Conservation (phyloP, 2,113 vertebrate species). For the Poeciliopsis retropinna region DNA sequence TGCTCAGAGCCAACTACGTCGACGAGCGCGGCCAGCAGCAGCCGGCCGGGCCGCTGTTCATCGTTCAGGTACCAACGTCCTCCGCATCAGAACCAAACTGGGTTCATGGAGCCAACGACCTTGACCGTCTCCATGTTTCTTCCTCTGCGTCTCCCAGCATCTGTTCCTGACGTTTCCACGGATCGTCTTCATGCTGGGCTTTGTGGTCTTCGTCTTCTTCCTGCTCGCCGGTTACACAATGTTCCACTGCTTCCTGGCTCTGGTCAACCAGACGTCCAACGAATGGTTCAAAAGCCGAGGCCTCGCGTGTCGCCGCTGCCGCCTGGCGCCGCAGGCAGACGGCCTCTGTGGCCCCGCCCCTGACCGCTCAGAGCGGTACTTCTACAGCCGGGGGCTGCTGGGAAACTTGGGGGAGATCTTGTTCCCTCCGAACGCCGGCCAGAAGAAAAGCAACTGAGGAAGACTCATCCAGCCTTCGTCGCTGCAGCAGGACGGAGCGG, state of each 20-base stretch:
- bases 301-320: slow-evolving; percentile 71
- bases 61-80: slow-evolving; percentile 83
- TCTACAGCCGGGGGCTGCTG: slow-evolving; percentile 84
- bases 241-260: slow-evolving; percentile 84
- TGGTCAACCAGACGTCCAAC: slow-evolving; percentile 91
- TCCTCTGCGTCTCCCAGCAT: slow-evolving; percentile 77
- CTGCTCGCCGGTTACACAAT: slow-evolving; percentile 86
- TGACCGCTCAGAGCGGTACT: slow-evolving; percentile 71
- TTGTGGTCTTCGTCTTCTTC: slow-evolving; percentile 85
- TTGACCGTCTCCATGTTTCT: not conserved
- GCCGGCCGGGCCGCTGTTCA: slow-evolving; percentile 76
- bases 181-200: slow-evolving; percentile 93
- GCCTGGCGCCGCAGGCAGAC: slow-evolving; percentile 48
- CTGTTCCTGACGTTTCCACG: slow-evolving; percentile 94
- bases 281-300: slow-evolving; percentile 88
- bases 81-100: not conserved
- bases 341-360: slow-evolving; percentile 36
- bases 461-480: not conserved
- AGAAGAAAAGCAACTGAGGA: slow-evolving; percentile 61
- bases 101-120: no score
- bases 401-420: slow-evolving; percentile 88
- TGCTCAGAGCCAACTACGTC: slow-evolving; percentile 79
- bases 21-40: slow-evolving; percentile 82
- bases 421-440: slow-evolving; percentile 61
- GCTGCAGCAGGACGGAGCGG: no score